Evolutionary conservation across 2,888 invertebrate species (phyloP).

Genomic region (Eledona agricola): DNA sequence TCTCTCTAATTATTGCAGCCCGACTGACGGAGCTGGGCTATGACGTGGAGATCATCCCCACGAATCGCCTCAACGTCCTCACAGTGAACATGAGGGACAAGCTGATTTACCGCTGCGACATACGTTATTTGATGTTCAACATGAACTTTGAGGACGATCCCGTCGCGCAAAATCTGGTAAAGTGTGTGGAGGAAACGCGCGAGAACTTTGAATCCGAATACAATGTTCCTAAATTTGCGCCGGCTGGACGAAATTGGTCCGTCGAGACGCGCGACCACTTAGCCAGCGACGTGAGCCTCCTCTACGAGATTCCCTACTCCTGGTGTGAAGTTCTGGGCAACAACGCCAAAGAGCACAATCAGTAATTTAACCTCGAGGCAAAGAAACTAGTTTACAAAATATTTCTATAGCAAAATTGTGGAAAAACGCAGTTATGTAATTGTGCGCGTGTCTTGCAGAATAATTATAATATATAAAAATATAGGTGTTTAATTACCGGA

Average conservation of each 20-base stretch:
- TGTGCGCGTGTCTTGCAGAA: no score
- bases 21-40: slow-evolving; percentile 40
- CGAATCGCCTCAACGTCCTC: slow-evolving; percentile 51
- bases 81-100: slow-evolving; percentile 51
- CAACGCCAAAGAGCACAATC: background rate
- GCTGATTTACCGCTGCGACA: slow-evolving; percentile 54
- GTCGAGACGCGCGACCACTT: background rate
- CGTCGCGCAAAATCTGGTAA: slow-evolving; percentile 42
- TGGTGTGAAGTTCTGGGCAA: background rate
- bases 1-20: background rate
- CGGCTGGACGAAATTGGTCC: background rate
- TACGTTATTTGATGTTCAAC: slow-evolving; percentile 54
- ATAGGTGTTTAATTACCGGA: no score
- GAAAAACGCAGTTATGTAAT: no score
- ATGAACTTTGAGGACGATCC: slow-evolving; percentile 51
- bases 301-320: background rate
- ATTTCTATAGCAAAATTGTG: no score
- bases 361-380: background rate
- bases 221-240: slow-evolving; percentile 5
- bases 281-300: background rate
- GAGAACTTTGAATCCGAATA: slow-evolving; percentile 2
- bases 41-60: slow-evolving; percentile 51
- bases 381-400: background rate
- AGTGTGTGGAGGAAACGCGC: slow-evolving; percentile 2
- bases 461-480: no score